Conservation (phyloP, 2,888 invertebrate species). For the Pegoplata infirma region DNA sequence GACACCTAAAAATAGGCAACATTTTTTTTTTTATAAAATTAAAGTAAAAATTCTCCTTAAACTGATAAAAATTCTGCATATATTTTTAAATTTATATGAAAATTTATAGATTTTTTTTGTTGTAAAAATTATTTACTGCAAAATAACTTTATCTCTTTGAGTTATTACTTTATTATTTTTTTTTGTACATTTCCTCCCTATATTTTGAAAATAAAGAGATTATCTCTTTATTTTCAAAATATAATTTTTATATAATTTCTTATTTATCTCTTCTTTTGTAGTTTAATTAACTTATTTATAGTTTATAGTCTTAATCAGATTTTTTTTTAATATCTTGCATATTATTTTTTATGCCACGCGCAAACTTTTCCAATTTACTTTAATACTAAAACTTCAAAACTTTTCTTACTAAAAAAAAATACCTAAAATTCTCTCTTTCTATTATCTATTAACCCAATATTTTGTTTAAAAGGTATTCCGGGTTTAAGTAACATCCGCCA, state of each 20-base stretch:
- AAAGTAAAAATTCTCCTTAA: too few species aligned
- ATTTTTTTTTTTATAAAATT: too few species aligned
- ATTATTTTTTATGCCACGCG: background rate
- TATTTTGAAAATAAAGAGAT: too few species aligned
- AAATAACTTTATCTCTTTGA: background rate
- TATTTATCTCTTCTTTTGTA: slow-evolving; percentile 1
- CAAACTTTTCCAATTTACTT: slow-evolving; percentile 9
- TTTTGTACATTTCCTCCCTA: background rate
- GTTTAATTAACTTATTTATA: slow-evolving; percentile 32
- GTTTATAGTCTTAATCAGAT: slow-evolving; percentile 12
- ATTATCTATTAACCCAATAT: slow-evolving; percentile 15
- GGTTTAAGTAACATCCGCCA: background rate
- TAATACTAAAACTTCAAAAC: slow-evolving; percentile 8
- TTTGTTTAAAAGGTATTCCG: background rate
- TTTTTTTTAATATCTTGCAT: background rate
- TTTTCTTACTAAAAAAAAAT: background rate
- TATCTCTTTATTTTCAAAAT: background rate
- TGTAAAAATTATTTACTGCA: too few species aligned
- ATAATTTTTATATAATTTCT: too few species aligned
- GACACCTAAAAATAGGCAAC: too few species aligned
- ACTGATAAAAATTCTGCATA: too few species aligned
- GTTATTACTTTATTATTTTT: background rate
- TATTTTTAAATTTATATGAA: too few species aligned
- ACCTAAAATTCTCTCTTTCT: background rate
- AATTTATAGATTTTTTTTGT: too few species aligned